A percentile compares a stretch with the other conserved stretches of the same genome.
These are phyloP conservation scores for Strigamia transsilvanica DNA, from an alignment of 2,888 invertebrate species.

Conservation along the genomic window DNA sequence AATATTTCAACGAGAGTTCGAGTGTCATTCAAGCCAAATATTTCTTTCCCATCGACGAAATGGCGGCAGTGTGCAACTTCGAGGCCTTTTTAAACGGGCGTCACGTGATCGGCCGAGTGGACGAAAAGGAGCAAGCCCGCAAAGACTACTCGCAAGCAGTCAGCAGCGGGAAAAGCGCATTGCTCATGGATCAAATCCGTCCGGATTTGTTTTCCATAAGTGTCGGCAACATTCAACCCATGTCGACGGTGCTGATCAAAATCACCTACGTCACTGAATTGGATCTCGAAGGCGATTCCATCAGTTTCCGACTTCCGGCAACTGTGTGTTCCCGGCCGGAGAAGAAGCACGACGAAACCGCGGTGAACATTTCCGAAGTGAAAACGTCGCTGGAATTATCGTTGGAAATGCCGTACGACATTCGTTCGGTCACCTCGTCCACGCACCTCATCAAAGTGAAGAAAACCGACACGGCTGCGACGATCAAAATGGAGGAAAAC, in stretches of 20 bases:
- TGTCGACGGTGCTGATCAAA: slow-evolving; percentile 63
- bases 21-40: slow-evolving; percentile 64
- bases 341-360: background rate
- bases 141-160: slow-evolving; percentile 64
- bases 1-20: slow-evolving; percentile 50
- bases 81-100: slow-evolving; percentile 66
- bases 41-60: slow-evolving; percentile 65
- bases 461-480: slow-evolving; percentile 63
- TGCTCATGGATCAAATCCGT: slow-evolving; percentile 64
- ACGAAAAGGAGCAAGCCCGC: slow-evolving; percentile 64
- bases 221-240: slow-evolving; percentile 64
- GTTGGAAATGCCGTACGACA: slow-evolving; percentile 65
- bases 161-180: slow-evolving; percentile 64
- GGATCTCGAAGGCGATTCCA: slow-evolving; percentile 62
- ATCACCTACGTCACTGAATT: slow-evolving; percentile 65
- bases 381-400: slow-evolving; percentile 60
- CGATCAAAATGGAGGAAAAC: slow-evolving; percentile 61
- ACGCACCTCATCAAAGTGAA: slow-evolving; percentile 62
- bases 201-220: slow-evolving; percentile 64
- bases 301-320: slow-evolving; percentile 63
- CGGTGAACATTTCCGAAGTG: background rate
- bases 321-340: slow-evolving; percentile 62
- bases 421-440: slow-evolving; percentile 61
- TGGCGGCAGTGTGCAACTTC: slow-evolving; percentile 65
- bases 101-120: slow-evolving; percentile 64